Evolutionary conservation across 2,797 vertebrate genomes (phyloP), one percentile per base, ranked within the genome.

Genomic region (Platalea minor): DNA sequence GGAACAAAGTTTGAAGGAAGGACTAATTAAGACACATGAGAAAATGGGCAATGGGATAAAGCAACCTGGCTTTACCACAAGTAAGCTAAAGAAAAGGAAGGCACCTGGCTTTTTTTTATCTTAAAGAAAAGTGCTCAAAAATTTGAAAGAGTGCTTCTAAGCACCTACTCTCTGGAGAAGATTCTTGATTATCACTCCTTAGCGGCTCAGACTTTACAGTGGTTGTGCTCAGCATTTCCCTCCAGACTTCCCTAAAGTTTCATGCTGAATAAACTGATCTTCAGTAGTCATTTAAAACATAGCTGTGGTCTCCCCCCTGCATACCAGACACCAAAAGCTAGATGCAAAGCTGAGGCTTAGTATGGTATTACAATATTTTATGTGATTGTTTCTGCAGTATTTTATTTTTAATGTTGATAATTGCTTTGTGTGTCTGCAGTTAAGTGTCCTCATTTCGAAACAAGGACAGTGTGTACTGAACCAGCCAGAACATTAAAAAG

Each of bases 1-100:
- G 85, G 67, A 88, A 69, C 78, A 80, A 91, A 69, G 67, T 69
- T 78, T 89, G 91, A 95, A 85, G 75, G 70, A 69, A 88, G 39
- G 33, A 33, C 67, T 97, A 89, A 95, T 96, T 96, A 89, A 95
- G 87, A 95, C 72, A 88, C 78, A 56, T 83, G 94, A 97, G 89
- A 91, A 95, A 93, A 93, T 70, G 63, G 68, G 60, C 33, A 89
- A 31, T 43, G 35, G 39, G 56, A 69, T 91, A 64, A 85, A 77
- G 16, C 37, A 61, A 28, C 50, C 20, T 87, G 56, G 35, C 13
- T 87, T 92, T 82, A 82, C 28, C 13, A 39, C 25, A 59, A 57
- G 13, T 29, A 59, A 73, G 67, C 24, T 76, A 54, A 88, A 91
- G n/a, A 50, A 87, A 73, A 82, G 43, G 13, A 24, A 89, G 50